These are phyloP conservation scores for Pseudachorutes palmiensis DNA, from an alignment of 1,140 invertebrate species.

Conservation along the genomic window DNA sequence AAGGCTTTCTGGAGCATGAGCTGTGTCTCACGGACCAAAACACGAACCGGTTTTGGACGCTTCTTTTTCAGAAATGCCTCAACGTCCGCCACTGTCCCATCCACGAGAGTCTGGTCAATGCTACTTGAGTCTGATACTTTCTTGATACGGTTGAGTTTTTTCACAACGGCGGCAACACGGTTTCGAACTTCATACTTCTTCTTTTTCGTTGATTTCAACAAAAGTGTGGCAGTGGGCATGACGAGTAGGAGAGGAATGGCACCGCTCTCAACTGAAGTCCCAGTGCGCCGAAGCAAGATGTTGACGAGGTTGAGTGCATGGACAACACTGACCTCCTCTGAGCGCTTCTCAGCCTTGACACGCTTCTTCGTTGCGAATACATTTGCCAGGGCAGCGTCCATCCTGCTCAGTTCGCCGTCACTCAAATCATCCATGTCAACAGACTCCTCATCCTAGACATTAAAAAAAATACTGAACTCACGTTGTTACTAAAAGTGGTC, in stretches of 20 bases:
- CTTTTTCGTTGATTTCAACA: not conserved
- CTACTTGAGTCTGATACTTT: not conserved
- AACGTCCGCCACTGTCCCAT: not conserved
- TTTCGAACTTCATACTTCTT: not conserved
- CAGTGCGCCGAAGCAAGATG: not conserved
- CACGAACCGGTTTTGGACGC: not conserved
- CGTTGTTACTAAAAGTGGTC: not conserved
- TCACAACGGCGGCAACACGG: not conserved
- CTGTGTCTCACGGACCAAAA: not conserved
- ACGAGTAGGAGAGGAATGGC: not conserved
- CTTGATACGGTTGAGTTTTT: not conserved
- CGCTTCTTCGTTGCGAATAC: constrained; percentile 1
- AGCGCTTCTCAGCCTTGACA: not conserved
- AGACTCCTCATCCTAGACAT: constrained; percentile 3
- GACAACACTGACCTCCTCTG: not conserved
- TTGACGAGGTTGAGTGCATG: not conserved
- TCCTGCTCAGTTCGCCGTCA: not conserved
- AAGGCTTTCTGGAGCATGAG: not conserved
- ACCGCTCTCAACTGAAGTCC: not conserved
- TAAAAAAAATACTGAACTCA: not conserved
- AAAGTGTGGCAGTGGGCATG: not conserved
- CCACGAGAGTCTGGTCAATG: not conserved
- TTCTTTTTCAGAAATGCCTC: not conserved
- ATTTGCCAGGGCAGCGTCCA: not conserved
- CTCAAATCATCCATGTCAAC: constrained; percentile 8